These are phyloP conservation scores for Lineus longissimus DNA, from an alignment of 1,140 invertebrate species.

Conservation along the genomic window DNA sequence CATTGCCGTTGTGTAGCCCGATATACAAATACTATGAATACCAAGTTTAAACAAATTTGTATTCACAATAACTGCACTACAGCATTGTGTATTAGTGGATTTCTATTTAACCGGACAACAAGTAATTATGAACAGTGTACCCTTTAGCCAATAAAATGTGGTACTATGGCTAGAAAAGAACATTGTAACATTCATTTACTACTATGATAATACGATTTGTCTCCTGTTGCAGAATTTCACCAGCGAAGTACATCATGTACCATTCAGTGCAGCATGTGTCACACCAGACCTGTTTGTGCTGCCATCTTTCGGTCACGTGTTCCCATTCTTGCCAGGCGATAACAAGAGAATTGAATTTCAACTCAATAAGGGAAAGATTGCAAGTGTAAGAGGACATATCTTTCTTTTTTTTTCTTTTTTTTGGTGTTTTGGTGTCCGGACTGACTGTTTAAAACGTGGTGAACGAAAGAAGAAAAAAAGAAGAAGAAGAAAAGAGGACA, in stretches of 20 bases:
- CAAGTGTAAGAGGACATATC: slow-evolving; percentile 16
- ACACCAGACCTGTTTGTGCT: slow-evolving; percentile 64
- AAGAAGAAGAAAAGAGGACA: too few relatives aligned
- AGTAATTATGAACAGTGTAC: neutral
- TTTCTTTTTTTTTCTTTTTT: neutral
- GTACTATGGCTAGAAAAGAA: too few relatives aligned
- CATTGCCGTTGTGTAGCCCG: neutral
- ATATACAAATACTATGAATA: too few relatives aligned
- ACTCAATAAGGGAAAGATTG: slow-evolving; percentile 16
- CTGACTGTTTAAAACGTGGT: too few relatives aligned
- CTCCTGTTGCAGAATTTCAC: slow-evolving; percentile 52
- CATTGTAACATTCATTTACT: too few relatives aligned
- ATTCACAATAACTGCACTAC: too few relatives aligned
- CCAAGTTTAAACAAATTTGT: too few relatives aligned
- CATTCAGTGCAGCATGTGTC: slow-evolving; percentile 61
- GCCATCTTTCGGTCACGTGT: slow-evolving; percentile 62
- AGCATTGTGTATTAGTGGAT: too few relatives aligned
- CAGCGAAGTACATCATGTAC: slow-evolving; percentile 62
- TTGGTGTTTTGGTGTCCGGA: neutral
- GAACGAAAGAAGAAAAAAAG: too few relatives aligned
- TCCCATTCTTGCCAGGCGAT: slow-evolving; percentile 57
- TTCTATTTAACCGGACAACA: too few relatives aligned
- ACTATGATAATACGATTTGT: too few relatives aligned
- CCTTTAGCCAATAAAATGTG: too few relatives aligned
- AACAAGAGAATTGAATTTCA: slow-evolving; percentile 30